A percentile compares a stretch with the other conserved stretches of the same genome.
phyloP scores from a whole-genome alignment of 1,140 invertebrate genomes.

The Pseudomyrmex sp. region DNA sequence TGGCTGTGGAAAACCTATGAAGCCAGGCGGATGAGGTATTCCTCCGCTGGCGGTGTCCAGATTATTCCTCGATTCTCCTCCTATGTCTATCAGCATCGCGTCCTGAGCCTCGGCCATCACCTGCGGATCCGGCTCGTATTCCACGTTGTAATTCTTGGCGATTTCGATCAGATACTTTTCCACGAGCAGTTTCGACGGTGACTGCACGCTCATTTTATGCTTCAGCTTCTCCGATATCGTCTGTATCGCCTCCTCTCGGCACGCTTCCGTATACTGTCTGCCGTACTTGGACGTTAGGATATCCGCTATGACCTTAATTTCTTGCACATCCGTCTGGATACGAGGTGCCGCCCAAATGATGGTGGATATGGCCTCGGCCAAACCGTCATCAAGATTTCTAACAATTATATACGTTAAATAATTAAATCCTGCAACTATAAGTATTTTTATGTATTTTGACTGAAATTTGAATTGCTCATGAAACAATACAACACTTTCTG shows the following conservation, averaged over 20 bases:
- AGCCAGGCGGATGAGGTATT: constrained; percentile 89
- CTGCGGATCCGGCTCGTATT: constrained; percentile 96
- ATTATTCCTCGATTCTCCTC: constrained; percentile 85
- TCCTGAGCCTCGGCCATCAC: constrained; percentile 95
- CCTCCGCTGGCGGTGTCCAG: constrained; percentile 85
- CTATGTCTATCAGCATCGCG: constrained; percentile 93
- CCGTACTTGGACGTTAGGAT: constrained; percentile 97
- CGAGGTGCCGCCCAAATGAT: constrained; percentile 98
- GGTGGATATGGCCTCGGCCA: constrained; percentile 98
- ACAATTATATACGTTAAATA: neutral
- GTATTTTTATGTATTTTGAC: too few relatives aligned
- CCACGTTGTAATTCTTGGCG: constrained; percentile 96
- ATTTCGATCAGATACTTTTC: constrained; percentile 99
- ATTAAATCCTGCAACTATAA: neutral
- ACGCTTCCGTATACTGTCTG: constrained; percentile 95
- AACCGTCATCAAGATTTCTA: constrained; percentile 96
- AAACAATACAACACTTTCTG: too few relatives aligned
- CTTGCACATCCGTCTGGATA: constrained; percentile 92
- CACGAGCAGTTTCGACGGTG: constrained; percentile 97
- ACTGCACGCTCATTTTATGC: constrained; percentile 97
- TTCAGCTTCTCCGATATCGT: constrained; percentile 98
- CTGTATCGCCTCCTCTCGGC: constrained; percentile 90
- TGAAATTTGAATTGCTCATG: too few relatives aligned
- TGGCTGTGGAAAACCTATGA: constrained; percentile 91
- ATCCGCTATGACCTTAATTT: constrained; percentile 97